Base-by-base conservation (phyloP, 2,113 vertebrate genomes). In the Myiozetetes cayanensis region DNA sequence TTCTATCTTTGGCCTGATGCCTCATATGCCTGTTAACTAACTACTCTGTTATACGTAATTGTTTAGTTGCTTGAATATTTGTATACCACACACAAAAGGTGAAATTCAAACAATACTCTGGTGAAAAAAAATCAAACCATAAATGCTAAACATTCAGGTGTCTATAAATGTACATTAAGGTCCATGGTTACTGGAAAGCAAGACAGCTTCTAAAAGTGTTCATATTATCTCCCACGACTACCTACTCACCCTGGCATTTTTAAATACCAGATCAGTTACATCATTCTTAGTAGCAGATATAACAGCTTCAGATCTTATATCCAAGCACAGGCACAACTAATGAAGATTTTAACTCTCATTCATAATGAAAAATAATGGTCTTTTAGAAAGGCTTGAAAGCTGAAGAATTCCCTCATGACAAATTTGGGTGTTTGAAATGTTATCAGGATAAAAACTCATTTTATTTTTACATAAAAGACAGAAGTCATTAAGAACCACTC, bases 191-290 rank as follows among this genome's bases (percentile, higher is more conserved):
- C 44, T 94, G 67, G 58, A 89, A 96, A 95, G 78, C 85, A 91
- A 87, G 46, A 35, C 62, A 87, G 39, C 67, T 93, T 59, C 85
- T 95, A 82, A 76, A 93, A 94, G 14, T 31, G 37, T 80, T 87
- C 59, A 20, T 77, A 73, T 41, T 39, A 70, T 91, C 87, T 91
- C 85, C 67, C 37, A 75, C 87, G 75, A 10, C 94, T 91, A 82
- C 70, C 91, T 85, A 92, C 89, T 85, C 92, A 66, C 50, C 77
- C 75, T 56, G 50, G 87, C 58, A 91, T 87, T 95, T 96, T 96
- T 85, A 96, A 94, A 96, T 96, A 95, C 43, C 93, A 95, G 67
- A 85, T 95, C 71, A 85, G 71, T 89, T 95, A 94, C 59, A 89
- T 93, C 66, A 93, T 66, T 85, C 81, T 91, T 73, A 91, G 66